Evolutionary conservation across 2,797 vertebrate genomes (phyloP).

Genomic region (Rhinophrynus dorsalis): DNA sequence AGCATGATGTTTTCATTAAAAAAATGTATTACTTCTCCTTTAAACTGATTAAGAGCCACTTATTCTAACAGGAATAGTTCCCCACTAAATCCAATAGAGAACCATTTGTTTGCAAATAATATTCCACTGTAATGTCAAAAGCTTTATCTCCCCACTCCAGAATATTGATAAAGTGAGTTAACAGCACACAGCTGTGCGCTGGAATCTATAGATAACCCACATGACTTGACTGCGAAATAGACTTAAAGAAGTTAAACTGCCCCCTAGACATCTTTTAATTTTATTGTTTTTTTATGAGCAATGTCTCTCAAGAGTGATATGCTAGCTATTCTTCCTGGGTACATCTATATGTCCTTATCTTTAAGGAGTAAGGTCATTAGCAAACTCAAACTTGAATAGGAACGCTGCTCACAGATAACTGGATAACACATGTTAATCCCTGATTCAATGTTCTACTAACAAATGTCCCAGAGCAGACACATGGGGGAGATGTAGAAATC

Average conservation of each 20-base stretch:
- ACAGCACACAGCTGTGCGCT: slow-evolving; percentile 4
- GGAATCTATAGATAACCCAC: slow-evolving; percentile 17
- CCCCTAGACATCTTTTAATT: neutral
- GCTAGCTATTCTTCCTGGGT: neutral
- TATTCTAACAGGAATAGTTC: too few relatives aligned
- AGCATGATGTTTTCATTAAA: too few relatives aligned
- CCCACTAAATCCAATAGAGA: neutral
- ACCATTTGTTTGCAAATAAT: neutral
- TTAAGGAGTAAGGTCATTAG: slow-evolving; percentile 3
- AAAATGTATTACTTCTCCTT: too few relatives aligned
- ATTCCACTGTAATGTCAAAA: neutral
- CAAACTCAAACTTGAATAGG: too few relatives aligned
- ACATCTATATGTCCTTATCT: neutral
- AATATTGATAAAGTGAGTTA: slow-evolving; percentile 15
- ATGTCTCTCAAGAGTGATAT: neutral
- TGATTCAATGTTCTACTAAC: too few relatives aligned
- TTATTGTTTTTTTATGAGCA: neutral
- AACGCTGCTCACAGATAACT: too few relatives aligned
- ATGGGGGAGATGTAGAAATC: too few relatives aligned
- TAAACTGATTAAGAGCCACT: too few relatives aligned
- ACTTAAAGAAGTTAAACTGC: slow-evolving; percentile 20
- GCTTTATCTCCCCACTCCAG: slow-evolving; percentile 1
- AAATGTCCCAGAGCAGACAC: too few relatives aligned
- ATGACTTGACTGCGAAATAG: neutral
- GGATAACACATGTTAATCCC: too few relatives aligned